Conservation (phyloP, 1,140 invertebrate genomes). For the Magallana ariakensis region DNA sequence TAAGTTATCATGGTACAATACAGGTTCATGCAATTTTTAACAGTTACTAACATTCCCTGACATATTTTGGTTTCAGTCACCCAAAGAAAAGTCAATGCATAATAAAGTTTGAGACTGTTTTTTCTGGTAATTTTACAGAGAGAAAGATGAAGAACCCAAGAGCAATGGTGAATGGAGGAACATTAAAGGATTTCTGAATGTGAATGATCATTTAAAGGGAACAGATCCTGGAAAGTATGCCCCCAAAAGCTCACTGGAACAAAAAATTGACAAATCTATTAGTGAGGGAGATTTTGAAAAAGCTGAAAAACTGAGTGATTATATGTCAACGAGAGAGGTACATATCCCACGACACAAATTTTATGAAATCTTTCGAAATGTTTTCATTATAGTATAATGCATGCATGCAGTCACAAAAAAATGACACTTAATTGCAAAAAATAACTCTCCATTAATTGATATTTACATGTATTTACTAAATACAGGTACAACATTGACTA, state of each 20-base stretch:
- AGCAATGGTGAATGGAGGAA: conserved; percentile 60
- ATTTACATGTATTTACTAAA: too few species aligned
- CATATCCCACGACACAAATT: neutral
- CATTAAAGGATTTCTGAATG: conserved; percentile 62
- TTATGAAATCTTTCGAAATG: neutral
- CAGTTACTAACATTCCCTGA: too few species aligned
- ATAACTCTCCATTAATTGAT: too few species aligned
- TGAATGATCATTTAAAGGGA: conserved; percentile 68
- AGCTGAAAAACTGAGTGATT: conserved; percentile 71
- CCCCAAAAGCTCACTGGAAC: conserved; percentile 66
- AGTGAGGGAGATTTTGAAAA: conserved; percentile 61
- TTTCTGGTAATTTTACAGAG: neutral
- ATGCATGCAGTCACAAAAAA: too few species aligned
- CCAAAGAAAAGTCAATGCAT: too few species aligned
- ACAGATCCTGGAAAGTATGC: conserved; percentile 61
- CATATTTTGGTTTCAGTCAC: too few species aligned
- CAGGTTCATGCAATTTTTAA: too few species aligned
- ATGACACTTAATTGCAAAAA: too few species aligned
- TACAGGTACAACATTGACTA: too few species aligned
- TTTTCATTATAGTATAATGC: too few species aligned
- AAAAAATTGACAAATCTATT: conserved; percentile 67
- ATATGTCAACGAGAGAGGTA: conserved; percentile 71
- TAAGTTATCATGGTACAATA: neutral
- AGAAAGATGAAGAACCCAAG: conserved; percentile 2
- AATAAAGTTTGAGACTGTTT: too few species aligned